Evolutionary conservation across 1,140 invertebrate species (phyloP), one percentile per base, ranked within the genome.

Genomic region (Drosophila nasuta): DNA sequence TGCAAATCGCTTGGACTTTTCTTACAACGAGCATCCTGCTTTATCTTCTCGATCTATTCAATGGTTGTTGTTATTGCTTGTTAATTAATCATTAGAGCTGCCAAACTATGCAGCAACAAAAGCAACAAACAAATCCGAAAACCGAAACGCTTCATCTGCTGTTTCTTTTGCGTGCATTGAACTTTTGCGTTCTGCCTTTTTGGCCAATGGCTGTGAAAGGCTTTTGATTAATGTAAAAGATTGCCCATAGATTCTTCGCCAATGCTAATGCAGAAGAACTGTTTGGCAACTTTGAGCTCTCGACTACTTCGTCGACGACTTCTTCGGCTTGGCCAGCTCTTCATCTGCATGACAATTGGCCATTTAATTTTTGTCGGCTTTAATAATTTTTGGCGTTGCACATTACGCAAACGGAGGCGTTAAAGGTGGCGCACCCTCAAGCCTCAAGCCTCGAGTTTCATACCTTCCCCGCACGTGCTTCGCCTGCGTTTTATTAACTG

Each of bases 331-430:
- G 49, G 28, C 38, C 52, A 67, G 65, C 70, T 81, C 20, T 25
- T 25, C 78, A 81, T 85, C 82, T 78, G 81, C 81, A 83, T 83
- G 75, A 85, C 81, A 85, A 85, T 72, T 77, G 25, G 63, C 64
- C 51, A 70, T 63, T 79, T 43, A 25, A 17, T 30, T 54, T 74
- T 58, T 25, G 20, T 25, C 20, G 52, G 33, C 54, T 57, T 57
- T 57, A 41, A 30, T 77, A 51, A 54, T 63, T 68, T 69, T 68
- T 69, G 65, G 41, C 46, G 35, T 51, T 78, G 62, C 60, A 56
- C 57, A 62, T 77, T 87, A 88, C 80, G 80, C 80, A 83, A 79
- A 58, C 75, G 79, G 48, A 56, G 79, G 74, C 59, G 54, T 30
- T 45, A 67, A 56, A 28, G 51, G 28, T 48, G 74, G 63, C 70